Evolutionary conservation across 2,797 vertebrate species (phyloP).

Genomic region (Menidia menidia): DNA sequence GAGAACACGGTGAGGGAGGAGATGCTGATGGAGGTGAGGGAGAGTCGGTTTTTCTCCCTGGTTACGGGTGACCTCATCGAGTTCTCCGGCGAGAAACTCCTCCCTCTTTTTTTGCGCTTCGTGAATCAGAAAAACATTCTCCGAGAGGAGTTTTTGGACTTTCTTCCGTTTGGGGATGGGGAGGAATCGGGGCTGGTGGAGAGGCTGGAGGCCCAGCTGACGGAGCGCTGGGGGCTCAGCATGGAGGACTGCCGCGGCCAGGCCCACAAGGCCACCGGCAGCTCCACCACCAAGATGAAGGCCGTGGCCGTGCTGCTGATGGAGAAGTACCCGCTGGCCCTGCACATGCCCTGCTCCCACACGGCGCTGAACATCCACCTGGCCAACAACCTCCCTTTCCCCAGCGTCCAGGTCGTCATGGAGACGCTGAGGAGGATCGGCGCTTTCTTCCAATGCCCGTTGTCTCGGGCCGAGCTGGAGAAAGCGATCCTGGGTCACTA

Average conservation of each 20-base stretch:
- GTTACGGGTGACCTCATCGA: slow-evolving; percentile 91
- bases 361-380: slow-evolving; percentile 92
- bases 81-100: slow-evolving; percentile 85
- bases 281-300: slow-evolving; percentile 93
- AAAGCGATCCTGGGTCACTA: slow-evolving; percentile 83
- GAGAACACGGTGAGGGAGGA: slow-evolving; percentile 92
- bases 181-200: slow-evolving; percentile 86
- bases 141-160: slow-evolving; percentile 94
- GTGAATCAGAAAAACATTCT: slow-evolving; percentile 91
- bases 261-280: slow-evolving; percentile 90
- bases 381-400: slow-evolving; percentile 89
- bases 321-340: slow-evolving; percentile 91
- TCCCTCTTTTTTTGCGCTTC: slow-evolving; percentile 91
- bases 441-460: slow-evolving; percentile 84
- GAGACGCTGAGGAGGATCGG: slow-evolving; percentile 88
- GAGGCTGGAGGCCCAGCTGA: slow-evolving; percentile 88
- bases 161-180: slow-evolving; percentile 85
- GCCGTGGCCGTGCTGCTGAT: slow-evolving; percentile 88
- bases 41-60: slow-evolving; percentile 92
- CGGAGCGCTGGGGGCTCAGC: slow-evolving; percentile 92
- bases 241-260: slow-evolving; percentile 96
- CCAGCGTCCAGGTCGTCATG: slow-evolving; percentile 88
- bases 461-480: slow-evolving; percentile 85
- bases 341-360: slow-evolving; percentile 90
- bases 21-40: slow-evolving; percentile 90